Base-by-base conservation (phyloP, 1,140 invertebrate species). In the Calosoma granatense region DNA sequence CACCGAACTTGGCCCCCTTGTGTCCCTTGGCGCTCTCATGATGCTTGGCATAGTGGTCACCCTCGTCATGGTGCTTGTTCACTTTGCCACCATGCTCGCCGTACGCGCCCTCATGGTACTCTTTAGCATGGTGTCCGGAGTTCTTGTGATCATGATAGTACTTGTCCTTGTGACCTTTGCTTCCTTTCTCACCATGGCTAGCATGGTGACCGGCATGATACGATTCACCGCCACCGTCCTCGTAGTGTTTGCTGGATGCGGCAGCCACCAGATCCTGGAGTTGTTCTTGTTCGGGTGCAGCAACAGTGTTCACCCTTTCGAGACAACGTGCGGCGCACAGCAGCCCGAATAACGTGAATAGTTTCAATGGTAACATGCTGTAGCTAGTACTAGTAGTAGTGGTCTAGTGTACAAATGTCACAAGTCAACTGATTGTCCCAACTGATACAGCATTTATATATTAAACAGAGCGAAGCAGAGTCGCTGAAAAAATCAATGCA, bases 1-100 rank as follows among this genome's bases (percentile, higher is more conserved):
- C 79, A 19, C 83, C 83, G 64, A 82, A 81, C 60, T 86, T 82
- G 15, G 80, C 83, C 2, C 79, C 83, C 65, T 86, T 83, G 63
- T 84, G 81, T 22, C 75, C 77, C 51, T 80, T 76, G 1, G 77
- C 78, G 11, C 70, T 67, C 54, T 83, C 81, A 58, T 82, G 75
- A 57, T 84, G 81, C 21, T 76, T 73, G 0, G 80, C 80, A 60
- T 83, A 75, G 59, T 84, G 78, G 0, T 77, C 75, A 2, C 74
- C 71, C 57, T 81, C 80, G 22, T 81, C 79, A 41, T 80, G 81
- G 51, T 84, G 77, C 1, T 80, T 74, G 57, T 85, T 82, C 62
- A 85, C 79, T 58, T 84, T 72, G 11, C 78, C 79, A 2, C 76
- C 78, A 60, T 81, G 74, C 61, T 82, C 79, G 19, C 75, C 71